Evolutionary conservation across 2,888 invertebrate species (phyloP).

Genomic region (Pemphredon lugubris): DNA sequence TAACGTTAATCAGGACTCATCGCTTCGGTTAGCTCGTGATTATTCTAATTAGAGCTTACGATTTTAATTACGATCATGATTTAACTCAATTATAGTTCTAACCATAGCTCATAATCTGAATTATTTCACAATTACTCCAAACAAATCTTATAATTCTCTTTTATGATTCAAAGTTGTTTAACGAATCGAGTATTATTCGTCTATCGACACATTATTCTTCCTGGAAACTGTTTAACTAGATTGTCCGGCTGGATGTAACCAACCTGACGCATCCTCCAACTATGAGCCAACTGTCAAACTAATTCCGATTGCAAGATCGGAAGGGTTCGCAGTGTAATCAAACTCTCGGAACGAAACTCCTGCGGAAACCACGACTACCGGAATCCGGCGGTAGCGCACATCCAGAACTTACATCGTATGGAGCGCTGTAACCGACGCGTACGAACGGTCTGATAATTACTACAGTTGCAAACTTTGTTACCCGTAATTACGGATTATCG

Average conservation of each 20-base stretch:
- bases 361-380: conserved; percentile 49
- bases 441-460: conserved; percentile 51
- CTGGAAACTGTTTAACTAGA: too few species aligned
- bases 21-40: too few species aligned
- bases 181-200: too few species aligned
- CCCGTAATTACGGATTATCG: neutral
- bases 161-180: too few species aligned
- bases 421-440: conserved; percentile 39
- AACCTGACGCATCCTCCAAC: conserved; percentile 17
- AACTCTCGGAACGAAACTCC: conserved; percentile 60
- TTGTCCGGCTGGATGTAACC: conserved; percentile 19
- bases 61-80: too few species aligned
- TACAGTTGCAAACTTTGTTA: conserved; percentile 40
- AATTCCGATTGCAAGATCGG: conserved; percentile 46
- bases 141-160: too few species aligned
- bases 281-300: conserved; percentile 60
- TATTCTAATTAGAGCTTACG: too few species aligned
- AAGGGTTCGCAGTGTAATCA: conserved; percentile 61
- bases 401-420: conserved; percentile 13
- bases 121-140: too few species aligned
- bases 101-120: too few species aligned
- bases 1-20: too few species aligned
- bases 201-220: too few species aligned
- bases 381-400: neutral
- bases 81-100: too few species aligned